phyloP scores from a whole-genome alignment of 2,888 invertebrate genomes.

The Dicranocentrus wangi region DNA sequence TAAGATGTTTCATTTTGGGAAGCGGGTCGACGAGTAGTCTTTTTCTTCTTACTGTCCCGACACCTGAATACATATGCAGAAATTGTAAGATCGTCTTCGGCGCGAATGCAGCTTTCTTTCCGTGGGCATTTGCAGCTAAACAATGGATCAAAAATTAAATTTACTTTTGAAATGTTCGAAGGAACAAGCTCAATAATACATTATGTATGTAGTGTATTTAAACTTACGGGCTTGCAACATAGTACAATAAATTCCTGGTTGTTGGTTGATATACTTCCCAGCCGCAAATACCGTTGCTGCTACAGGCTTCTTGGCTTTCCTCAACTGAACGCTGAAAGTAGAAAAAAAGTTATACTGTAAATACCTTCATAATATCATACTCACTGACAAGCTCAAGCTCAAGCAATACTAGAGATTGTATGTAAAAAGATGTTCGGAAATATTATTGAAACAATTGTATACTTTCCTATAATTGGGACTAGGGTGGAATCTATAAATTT shows the following conservation, averaged over 20 bases:
- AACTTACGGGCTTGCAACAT: constrained; percentile 80
- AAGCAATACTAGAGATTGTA: too few relatives aligned
- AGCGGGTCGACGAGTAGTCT: constrained; percentile 59
- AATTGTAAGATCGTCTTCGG: constrained; percentile 79
- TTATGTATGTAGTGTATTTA: too few relatives aligned
- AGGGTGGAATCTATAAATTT: too few relatives aligned
- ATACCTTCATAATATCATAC: too few relatives aligned
- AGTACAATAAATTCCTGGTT: constrained; percentile 77
- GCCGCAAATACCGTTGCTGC: constrained; percentile 77
- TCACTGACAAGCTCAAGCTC: too few relatives aligned
- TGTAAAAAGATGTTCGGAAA: too few relatives aligned
- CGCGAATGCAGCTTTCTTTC: constrained; percentile 76
- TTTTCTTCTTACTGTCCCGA: constrained; percentile 70
- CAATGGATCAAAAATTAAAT: constrained; percentile 51
- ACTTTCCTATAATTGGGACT: too few relatives aligned
- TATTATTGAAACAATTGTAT: too few relatives aligned
- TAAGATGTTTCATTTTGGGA: constrained; percentile 55
- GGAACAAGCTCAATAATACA: too few relatives aligned
- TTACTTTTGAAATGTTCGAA: too few relatives aligned
- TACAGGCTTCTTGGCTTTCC: constrained; percentile 73
- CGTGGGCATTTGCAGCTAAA: constrained; percentile 78
- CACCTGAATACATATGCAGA: constrained; percentile 80
- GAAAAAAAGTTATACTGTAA: too few relatives aligned
- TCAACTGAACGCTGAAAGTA: constrained; percentile 32
- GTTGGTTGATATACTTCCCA: constrained; percentile 79